Evolutionary conservation across 2,113 vertebrate species (phyloP), one percentile per base, ranked within the genome.

Genomic region (Bubo blakistoni): DNA sequence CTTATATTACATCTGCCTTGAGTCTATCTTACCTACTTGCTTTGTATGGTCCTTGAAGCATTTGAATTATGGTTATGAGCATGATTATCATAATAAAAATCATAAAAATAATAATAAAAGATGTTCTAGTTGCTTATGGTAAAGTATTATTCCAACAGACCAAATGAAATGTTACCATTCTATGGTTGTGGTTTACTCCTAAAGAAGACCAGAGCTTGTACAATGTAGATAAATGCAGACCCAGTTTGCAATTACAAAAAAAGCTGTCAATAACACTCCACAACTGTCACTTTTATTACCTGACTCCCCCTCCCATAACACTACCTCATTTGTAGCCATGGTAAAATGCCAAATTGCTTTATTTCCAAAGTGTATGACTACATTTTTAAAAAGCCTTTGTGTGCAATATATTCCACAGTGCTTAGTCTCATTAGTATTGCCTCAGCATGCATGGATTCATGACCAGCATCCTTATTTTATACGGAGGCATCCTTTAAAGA

Each of bases 221-320:
- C 96, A 96, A 94, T 54, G 47, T 89, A 91, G 95, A 97, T 89
- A 94, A 97, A 97, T 91, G 72, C 36, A 88, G 34, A 51, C 51
- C 71, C 42, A 57, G 94, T 84, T 57, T 95, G 88, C 86, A 91
- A 95, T 97, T 97, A 97, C 91, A 96, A 69, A 91, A 91, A 96
- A 94, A 95, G 82, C 92, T 98, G 97, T 97, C 97, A 96, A 92
- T 89, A 97, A 97, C 94, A 93, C 93, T 94, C 94, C 63, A 93
- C 92, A 96, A 95, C 95, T 95, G 96, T 96, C 57, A 79, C 89
- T 97, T 98, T 98, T 97, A 98, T 97, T 95, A 95, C 94, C 73
- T 34, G 16, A 44, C 90, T 97, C 94, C 57, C 90, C 86, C 29
- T 18, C 79, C 63, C 57, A 17, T 88, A 92, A 94, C 93, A 95